These are phyloP conservation scores for Dendroctonus valens DNA, from an alignment of 1,140 invertebrate genomes.

Conservation along the genomic window DNA sequence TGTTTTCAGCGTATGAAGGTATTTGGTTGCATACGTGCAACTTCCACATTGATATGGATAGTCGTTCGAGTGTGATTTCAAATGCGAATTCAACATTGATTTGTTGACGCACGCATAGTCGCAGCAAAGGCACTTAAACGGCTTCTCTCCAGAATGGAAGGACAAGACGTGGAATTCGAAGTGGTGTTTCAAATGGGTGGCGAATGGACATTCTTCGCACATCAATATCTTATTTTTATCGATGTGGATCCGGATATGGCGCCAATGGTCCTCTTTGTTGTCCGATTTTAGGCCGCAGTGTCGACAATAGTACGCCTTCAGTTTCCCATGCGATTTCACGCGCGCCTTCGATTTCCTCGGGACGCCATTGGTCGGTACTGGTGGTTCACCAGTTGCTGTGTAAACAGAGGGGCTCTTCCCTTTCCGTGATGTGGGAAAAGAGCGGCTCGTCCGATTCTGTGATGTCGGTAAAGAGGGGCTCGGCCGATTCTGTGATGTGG, in stretches of 20 bases:
- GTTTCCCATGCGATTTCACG: slow-evolving; percentile 78
- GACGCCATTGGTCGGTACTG: no score
- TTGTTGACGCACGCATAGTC: slow-evolving; percentile 96
- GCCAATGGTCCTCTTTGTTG: slow-evolving; percentile 92
- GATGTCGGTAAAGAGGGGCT: no score
- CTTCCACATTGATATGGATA: slow-evolving; percentile 95
- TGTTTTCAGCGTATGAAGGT: slow-evolving; percentile 95
- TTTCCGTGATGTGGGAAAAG: no score
- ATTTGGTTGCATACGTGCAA: slow-evolving; percentile 97
- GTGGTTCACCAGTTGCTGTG: no score
- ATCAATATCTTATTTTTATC: slow-evolving; percentile 87
- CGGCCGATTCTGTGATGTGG: no score
- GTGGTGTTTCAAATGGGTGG: slow-evolving; percentile 99
- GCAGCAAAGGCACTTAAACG: slow-evolving; percentile 93
- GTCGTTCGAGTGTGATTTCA: slow-evolving; percentile 96
- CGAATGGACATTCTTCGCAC: slow-evolving; percentile 92
- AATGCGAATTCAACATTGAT: slow-evolving; percentile 98
- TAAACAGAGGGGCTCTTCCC: no score
- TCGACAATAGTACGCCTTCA: slow-evolving; percentile 90
- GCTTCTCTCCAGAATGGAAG: slow-evolving; percentile 95
- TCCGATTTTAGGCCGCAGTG: slow-evolving; percentile 82
- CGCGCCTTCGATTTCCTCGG: no score
- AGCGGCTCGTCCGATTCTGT: no score
- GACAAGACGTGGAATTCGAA: slow-evolving; percentile 90
- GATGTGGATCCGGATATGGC: slow-evolving; percentile 87